Percentiles rank a stretch among this genome's conserved stretches.
Evolutionary conservation across 2,888 invertebrate species (phyloP).

Genomic region (Nasonia oneida): DNA sequence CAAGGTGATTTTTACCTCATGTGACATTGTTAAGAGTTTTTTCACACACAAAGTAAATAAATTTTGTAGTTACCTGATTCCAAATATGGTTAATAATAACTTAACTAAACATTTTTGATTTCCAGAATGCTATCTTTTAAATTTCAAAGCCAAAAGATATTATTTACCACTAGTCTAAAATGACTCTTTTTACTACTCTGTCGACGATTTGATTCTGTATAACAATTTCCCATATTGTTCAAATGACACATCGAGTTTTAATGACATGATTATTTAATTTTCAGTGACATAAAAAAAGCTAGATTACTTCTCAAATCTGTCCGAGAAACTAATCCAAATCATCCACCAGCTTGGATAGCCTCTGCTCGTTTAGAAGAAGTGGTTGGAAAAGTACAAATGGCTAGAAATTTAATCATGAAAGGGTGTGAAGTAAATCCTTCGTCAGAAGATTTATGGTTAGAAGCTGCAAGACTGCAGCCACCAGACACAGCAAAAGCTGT

Average conservation of each 20-base stretch:
- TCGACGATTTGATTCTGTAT: neutral
- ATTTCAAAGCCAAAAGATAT: neutral
- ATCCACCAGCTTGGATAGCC: slow-evolving; percentile 99
- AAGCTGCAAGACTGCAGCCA: slow-evolving; percentile 96
- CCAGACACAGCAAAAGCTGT: slow-evolving; percentile 96
- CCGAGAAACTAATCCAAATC: slow-evolving; percentile 98
- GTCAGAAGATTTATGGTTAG: slow-evolving; percentile 98
- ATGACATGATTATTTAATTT: slow-evolving; percentile 58
- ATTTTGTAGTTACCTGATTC: neutral
- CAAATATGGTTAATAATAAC: neutral
- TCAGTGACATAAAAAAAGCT: slow-evolving; percentile 96
- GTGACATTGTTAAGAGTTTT: too few species aligned
- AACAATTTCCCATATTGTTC: neutral
- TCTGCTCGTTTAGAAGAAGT: slow-evolving; percentile 99
- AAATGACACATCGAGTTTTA: neutral
- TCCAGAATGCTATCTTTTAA: slow-evolving; percentile 10
- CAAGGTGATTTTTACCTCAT: too few species aligned
- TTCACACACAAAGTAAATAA: neutral
- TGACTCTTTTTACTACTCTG: neutral
- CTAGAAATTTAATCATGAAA: slow-evolving; percentile 98
- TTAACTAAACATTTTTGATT: neutral
- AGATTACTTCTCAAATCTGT: slow-evolving; percentile 96
- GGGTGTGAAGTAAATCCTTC: slow-evolving; percentile 98
- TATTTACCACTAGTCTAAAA: neutral
- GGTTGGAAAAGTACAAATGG: slow-evolving; percentile 97